A percentile compares a stretch with the other conserved stretches of the same genome.
phyloP scores from a whole-genome alignment of 35 echinoderm and acorn worm species.

The Apostichopus japonicus region DNA sequence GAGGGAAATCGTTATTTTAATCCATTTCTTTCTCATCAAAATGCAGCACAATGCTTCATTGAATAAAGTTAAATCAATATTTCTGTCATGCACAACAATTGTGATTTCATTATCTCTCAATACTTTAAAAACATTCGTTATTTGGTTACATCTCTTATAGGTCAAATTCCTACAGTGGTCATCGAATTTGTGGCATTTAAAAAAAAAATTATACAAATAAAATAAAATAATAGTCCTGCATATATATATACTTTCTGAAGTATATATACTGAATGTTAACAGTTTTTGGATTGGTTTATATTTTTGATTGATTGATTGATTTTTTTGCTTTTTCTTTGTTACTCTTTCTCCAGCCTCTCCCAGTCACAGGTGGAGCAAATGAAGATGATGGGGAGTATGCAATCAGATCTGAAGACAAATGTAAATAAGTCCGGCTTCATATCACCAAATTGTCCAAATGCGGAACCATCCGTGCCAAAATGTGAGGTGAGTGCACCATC shows the following conservation, averaged over 20 bases:
- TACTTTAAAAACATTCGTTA: too few relatives aligned
- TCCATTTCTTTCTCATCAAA: too few relatives aligned
- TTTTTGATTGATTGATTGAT: neutral
- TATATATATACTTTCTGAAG: neutral
- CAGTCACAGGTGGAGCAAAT: constrained; percentile 82
- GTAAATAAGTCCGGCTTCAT: constrained; percentile 47
- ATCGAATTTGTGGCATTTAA: too few relatives aligned
- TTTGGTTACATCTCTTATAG: too few relatives aligned
- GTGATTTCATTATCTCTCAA: too few relatives aligned
- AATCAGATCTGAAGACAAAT: constrained; percentile 28
- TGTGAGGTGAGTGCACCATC: constrained; percentile 72
- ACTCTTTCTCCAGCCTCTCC: constrained; percentile 62
- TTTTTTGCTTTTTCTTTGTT: constrained; percentile 7
- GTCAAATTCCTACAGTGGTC: too few relatives aligned
- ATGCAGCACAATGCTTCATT: too few relatives aligned
- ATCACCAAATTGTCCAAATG: constrained; percentile 53
- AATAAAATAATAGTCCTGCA: too few relatives aligned
- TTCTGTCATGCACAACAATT: too few relatives aligned
- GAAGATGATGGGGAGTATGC: constrained; percentile 67
- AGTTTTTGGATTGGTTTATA: neutral
- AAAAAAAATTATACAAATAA: too few relatives aligned
- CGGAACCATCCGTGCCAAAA: constrained; percentile 77
- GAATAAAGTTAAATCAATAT: too few relatives aligned
- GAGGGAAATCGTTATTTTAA: too few relatives aligned
- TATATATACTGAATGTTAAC: neutral